phyloP scores from a whole-genome alignment of 2,888 invertebrate species.

The Cyrtodaria siliqua region DNA sequence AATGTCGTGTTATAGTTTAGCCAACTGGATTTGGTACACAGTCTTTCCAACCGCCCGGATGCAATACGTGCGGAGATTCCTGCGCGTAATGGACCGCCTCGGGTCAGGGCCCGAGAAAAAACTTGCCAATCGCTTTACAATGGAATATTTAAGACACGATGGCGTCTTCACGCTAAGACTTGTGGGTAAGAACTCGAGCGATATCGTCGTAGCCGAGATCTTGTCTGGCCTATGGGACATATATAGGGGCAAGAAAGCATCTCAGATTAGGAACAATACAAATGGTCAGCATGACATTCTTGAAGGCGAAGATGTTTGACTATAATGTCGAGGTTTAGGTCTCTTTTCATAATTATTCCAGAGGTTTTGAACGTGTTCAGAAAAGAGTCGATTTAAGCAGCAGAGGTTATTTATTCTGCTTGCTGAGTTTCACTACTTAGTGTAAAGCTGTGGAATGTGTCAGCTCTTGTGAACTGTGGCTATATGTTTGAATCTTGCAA shows the following conservation, averaged over 20 bases:
- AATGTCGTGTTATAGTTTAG: slow-evolving; percentile 81
- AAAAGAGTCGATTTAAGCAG: too few relatives aligned
- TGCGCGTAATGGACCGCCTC: slow-evolving; percentile 86
- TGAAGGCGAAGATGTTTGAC: slow-evolving; percentile 82
- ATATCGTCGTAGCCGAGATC: slow-evolving; percentile 85
- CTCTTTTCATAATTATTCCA: background rate
- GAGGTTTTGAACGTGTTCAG: too few relatives aligned
- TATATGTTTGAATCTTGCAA: too few relatives aligned
- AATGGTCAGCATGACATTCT: slow-evolving; percentile 76
- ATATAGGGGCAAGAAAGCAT: slow-evolving; percentile 81
- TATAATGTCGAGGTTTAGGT: slow-evolving; percentile 23
- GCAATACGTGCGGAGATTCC: slow-evolving; percentile 86
- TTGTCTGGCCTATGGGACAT: slow-evolving; percentile 84
- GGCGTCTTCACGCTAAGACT: slow-evolving; percentile 84
- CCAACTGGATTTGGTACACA: slow-evolving; percentile 84
- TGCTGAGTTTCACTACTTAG: too few relatives aligned
- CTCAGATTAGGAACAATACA: slow-evolving; percentile 77
- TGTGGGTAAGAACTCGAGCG: slow-evolving; percentile 84
- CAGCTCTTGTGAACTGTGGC: too few relatives aligned
- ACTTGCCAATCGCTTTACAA: slow-evolving; percentile 84
- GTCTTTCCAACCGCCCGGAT: slow-evolving; percentile 84
- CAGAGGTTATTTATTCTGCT: too few relatives aligned
- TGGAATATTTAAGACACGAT: slow-evolving; percentile 84
- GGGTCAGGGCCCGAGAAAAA: slow-evolving; percentile 82
- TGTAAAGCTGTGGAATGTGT: too few relatives aligned